Percentiles rank a stretch among this genome's conserved stretches.
Evolutionary conservation across 2,797 vertebrate genomes (phyloP).

Genomic region (Hyperoplus immaculatus): DNA sequence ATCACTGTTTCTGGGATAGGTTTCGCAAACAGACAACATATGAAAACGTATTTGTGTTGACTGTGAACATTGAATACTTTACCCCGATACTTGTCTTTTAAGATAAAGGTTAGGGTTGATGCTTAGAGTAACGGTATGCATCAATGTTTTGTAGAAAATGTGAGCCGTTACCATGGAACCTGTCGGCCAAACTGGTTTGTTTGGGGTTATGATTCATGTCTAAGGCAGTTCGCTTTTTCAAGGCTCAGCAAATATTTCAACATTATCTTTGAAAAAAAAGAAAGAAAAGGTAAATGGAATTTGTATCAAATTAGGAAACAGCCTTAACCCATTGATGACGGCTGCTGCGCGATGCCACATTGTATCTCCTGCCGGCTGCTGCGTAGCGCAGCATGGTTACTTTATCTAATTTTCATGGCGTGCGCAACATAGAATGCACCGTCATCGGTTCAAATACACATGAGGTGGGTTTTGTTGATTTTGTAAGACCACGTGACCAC

Average conservation of each 20-base stretch:
- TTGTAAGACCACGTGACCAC: too few relatives aligned
- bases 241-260: constrained; percentile 12
- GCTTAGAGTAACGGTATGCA: not conserved
- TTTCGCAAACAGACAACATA: not conserved
- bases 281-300: not conserved
- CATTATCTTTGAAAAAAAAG: not conserved
- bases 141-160: not conserved
- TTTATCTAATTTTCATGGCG: too few relatives aligned
- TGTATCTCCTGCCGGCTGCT: too few relatives aligned
- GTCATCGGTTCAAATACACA: too few relatives aligned
- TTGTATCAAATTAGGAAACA: too few relatives aligned
- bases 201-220: not conserved
- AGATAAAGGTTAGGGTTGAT: too few relatives aligned
- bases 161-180: not conserved
- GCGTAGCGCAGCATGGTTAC: too few relatives aligned
- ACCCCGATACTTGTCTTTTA: not conserved
- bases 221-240: not conserved
- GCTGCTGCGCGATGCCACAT: too few relatives aligned
- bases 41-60: not conserved
- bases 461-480: too few relatives aligned
- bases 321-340: too few relatives aligned
- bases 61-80: constrained; percentile 4
- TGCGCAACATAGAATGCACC: too few relatives aligned
- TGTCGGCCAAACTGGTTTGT: constrained; percentile 39
- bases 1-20: not conserved